Conservation (phyloP, 2,113 vertebrate genomes). For the Ictalurus furcatus region DNA sequence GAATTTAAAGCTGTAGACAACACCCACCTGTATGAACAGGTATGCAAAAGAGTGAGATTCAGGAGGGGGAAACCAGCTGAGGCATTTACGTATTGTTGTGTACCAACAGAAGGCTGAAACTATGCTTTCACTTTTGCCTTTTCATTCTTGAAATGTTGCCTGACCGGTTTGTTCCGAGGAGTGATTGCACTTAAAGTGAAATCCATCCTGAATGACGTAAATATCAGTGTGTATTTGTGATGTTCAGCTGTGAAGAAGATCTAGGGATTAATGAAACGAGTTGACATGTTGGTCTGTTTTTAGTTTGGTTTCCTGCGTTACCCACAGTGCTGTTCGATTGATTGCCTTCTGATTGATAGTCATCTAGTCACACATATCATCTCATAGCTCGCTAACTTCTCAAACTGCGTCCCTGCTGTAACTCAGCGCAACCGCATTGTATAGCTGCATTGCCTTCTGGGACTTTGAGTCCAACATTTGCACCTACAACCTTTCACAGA, state of each 20-base stretch:
- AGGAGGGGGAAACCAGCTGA: background rate
- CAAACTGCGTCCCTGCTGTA: background rate
- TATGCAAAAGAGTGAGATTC: background rate
- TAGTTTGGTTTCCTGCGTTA: background rate
- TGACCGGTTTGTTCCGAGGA: constrained; percentile 43
- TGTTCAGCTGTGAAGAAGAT: background rate
- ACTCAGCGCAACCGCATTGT: background rate
- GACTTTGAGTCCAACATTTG: background rate
- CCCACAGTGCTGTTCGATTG: background rate
- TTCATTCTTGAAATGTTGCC: background rate
- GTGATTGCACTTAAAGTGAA: background rate
- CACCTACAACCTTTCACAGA: background rate
- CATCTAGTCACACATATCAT: background rate
- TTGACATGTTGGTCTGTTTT: no score
- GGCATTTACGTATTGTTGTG: background rate
- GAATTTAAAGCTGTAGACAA: background rate
- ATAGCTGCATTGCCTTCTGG: background rate
- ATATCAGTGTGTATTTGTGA: background rate
- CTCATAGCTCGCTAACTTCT: background rate
- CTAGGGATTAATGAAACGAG: background rate
- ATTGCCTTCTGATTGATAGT: background rate
- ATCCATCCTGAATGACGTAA: background rate
- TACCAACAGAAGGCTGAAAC: background rate
- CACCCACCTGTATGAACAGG: background rate
- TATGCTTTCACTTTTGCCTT: background rate